Conservation (phyloP, 2,797 vertebrate species). For the Phataginus tetradactyla region DNA sequence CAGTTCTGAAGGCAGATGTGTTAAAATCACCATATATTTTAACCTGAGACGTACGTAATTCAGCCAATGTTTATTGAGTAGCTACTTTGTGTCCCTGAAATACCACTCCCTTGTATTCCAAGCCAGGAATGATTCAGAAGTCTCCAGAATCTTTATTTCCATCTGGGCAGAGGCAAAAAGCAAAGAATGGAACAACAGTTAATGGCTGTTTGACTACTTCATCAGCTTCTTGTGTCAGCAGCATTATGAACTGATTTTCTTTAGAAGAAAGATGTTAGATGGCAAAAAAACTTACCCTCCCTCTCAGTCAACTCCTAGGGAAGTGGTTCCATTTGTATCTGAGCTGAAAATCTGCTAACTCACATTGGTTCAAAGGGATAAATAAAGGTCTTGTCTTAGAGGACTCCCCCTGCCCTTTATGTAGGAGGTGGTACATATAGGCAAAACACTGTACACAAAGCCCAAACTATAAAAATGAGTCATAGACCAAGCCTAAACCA, state of each 20-base stretch:
- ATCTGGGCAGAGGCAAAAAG: not conserved
- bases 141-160: constrained; percentile 15
- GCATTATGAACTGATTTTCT: not conserved
- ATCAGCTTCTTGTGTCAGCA: not conserved
- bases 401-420: not conserved
- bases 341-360: not conserved
- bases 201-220: not conserved
- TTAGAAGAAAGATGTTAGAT: not conserved
- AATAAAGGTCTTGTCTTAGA: not conserved
- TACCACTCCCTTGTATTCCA: not conserved
- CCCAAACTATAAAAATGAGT: not conserved
- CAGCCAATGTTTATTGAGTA: not conserved
- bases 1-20: not conserved
- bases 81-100: not conserved
- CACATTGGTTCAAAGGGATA: not conserved
- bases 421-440: rapidly evolving
- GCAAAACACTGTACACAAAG: rapidly evolving
- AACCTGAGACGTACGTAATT: not conserved
- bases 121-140: constrained; percentile 16
- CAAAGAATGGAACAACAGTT: not conserved
- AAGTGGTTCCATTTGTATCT: not conserved
- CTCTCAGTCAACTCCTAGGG: not conserved
- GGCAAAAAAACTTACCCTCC: not conserved
- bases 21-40: not conserved
- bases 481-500: not conserved